Evolutionary conservation across 2,113 vertebrate species (phyloP), one percentile per base, ranked within the genome.

Genomic region (Lipotes vexillifer): DNA sequence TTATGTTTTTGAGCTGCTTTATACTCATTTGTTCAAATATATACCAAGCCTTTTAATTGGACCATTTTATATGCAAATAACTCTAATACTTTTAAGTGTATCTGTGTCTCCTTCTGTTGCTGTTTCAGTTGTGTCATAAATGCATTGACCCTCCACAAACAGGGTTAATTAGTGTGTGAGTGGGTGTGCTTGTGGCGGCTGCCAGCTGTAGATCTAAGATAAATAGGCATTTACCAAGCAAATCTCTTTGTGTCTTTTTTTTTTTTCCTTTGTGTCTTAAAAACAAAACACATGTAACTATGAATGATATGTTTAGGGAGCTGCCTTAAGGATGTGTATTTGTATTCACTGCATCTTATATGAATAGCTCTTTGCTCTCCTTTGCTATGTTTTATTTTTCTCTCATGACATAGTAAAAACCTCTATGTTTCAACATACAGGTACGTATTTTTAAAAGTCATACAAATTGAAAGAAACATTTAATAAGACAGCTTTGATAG

Each of bases 21-120:
- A 36, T 71, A 90, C 44, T 90, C 94, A 59, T 94, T 77, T 97
- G 65, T 92, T 90, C 95, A 61, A 74, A 90, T 96, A 57, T 29
- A 86, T 57, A 94, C n/a, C 63, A 88, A n/a, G 77, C 81, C 97
- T 80, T 98, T 98, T 96, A 96, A 89, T 97, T 97, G 95, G 94
- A 96, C 69, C 96, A 78, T 97, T 98, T 98, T 98, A 96, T 77
- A 94, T 98, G 96, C 93, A 98, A 97, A 97, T 86, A 96, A 78
- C 74, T 83, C 77, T 88, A 93, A 80, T 94, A 95, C 88, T 93
- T 41, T 98, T 97, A 97, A 97, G 82, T 97, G 55, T 97, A 61
- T 96, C 95, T 97, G 66, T 97, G 63, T 88, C 75, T 97, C 86
- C 98, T 98, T 97, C 94, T 97, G 86, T 88, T 97, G 75, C 75